Base-by-base conservation (phyloP, 2,113 vertebrate genomes). In the Piprites chloris region DNA sequence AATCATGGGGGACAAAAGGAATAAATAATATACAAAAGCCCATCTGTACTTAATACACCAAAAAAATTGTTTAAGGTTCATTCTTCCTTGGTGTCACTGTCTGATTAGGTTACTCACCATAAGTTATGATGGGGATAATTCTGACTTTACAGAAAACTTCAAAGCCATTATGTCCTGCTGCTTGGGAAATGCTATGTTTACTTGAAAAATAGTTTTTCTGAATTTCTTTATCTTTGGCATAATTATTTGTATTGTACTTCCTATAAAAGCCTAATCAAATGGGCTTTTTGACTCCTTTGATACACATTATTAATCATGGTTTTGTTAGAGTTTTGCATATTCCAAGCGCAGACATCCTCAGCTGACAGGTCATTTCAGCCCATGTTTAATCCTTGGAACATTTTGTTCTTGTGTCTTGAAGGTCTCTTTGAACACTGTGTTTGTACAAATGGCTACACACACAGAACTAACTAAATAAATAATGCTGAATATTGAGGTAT, bases 401-500 rank as follows among this genome's bases (percentile, higher is more conserved):
- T 66, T 76, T 87, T 53, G 39, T 61, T 92, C 58, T 61, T 79
- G n/a, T 83, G 47, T 94, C 55, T 76, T 87, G 87, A 94, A 91
- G 75, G 67, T 79, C 33, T 62, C 26, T 47, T 30, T 66, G 50
- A 84, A 69, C 26, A 46, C 35, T n/a, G 8, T 69, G 55, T 84
- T 87, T 89, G 44, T 63, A 85, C 42, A 85, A 69, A 77, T 13
- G 12, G 67, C 42, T 80, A 58, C 7, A 41, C 66, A 85, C 58
- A 90, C 55, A 87, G 62, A 83, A 42, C 39, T 76, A 72, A 76
- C 44, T 80, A 73, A 81, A 46, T 87, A 96, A 94, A 82, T 91
- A 94, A 65, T 1, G 2, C 53, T 76, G 83, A 83, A 80, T 77
- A 67, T 55, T 46, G 26, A 69, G 30, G 50, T 69, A 62, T 55